Evolutionary conservation across 2,113 vertebrate species (phyloP).

Genomic region (Conger conger): DNA sequence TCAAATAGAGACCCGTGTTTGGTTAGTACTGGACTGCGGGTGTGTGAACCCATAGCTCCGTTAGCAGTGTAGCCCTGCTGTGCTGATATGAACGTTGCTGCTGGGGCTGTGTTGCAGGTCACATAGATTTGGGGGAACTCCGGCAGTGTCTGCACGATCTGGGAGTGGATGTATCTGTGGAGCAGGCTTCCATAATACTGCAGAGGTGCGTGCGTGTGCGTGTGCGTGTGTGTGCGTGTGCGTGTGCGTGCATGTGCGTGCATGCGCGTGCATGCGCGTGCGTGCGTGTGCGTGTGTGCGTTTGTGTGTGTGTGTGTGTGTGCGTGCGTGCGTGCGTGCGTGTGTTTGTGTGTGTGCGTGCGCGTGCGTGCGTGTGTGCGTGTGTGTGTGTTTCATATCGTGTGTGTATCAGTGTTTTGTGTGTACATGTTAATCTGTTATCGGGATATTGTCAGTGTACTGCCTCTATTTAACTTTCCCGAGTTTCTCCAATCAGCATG

Average conservation of each 20-base stretch:
- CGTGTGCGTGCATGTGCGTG: neutral
- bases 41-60: neutral
- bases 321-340: neutral
- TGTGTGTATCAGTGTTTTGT: neutral
- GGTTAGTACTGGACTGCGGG: too few relatives aligned
- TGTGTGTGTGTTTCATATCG: too few relatives aligned
- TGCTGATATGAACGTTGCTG: neutral
- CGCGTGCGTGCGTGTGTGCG: neutral
- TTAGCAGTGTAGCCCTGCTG: neutral
- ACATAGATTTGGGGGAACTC: slow-evolving; percentile 80
- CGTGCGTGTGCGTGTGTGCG: neutral
- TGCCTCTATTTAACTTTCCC: too few relatives aligned
- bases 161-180: slow-evolving; percentile 70
- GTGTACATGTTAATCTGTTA: neutral
- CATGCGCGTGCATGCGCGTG: neutral
- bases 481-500: slow-evolving; percentile 71
- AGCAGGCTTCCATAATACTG: slow-evolving; percentile 70
- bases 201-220: slow-evolving; percentile 49
- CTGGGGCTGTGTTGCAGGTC: slow-evolving; percentile 59
- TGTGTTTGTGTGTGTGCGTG: slow-evolving; percentile 27
- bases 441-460: neutral
- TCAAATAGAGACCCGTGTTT: too few relatives aligned
- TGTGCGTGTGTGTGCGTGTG: neutral
- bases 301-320: slow-evolving; percentile 23
- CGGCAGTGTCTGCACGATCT: slow-evolving; percentile 73